Conservation (phyloP, 2,797 vertebrate genomes). For the Taenioides sp. region DNA sequence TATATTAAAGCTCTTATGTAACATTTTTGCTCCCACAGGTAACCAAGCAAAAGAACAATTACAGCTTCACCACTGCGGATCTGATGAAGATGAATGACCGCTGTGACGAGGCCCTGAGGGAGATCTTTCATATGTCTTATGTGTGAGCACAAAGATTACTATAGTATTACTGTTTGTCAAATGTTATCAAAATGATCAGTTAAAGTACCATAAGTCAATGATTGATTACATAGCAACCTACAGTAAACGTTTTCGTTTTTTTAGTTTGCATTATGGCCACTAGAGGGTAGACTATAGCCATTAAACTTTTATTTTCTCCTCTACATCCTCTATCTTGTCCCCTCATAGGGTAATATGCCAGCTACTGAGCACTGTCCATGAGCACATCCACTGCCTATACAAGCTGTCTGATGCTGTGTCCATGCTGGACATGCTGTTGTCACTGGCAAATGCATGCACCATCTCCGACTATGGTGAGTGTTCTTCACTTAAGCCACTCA, state of each 20-base stretch:
- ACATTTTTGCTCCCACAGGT: conserved; percentile 71
- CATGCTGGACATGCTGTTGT: conserved; percentile 96
- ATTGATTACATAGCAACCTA: background rate
- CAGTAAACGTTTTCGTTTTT: background rate
- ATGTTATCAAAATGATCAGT: background rate
- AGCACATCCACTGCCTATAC: conserved; percentile 93
- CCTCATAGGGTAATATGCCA: conserved; percentile 87
- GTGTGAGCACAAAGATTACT: conserved; percentile 79
- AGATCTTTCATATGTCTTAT: conserved; percentile 98
- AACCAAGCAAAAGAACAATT: conserved; percentile 88
- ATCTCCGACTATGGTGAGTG: conserved; percentile 90
- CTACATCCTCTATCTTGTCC: conserved; percentile 19
- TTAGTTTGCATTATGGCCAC: conserved; percentile 37
- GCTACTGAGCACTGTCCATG: conserved; percentile 86
- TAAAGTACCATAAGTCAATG: background rate
- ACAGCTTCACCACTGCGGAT: conserved; percentile 90
- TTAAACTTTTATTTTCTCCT: too few species aligned
- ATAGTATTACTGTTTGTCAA: background rate
- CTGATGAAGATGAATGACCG: conserved; percentile 98
- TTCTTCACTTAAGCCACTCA: conserved; percentile 7
- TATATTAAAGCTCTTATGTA: too few species aligned
- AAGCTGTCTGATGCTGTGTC: conserved; percentile 96
- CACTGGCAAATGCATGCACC: conserved; percentile 90
- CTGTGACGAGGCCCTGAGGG: conserved; percentile 92
- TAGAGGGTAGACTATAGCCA: conserved; percentile 45